Base-by-base conservation (phyloP, 2,888 invertebrate genomes). In the Eubasilissa splendida region DNA sequence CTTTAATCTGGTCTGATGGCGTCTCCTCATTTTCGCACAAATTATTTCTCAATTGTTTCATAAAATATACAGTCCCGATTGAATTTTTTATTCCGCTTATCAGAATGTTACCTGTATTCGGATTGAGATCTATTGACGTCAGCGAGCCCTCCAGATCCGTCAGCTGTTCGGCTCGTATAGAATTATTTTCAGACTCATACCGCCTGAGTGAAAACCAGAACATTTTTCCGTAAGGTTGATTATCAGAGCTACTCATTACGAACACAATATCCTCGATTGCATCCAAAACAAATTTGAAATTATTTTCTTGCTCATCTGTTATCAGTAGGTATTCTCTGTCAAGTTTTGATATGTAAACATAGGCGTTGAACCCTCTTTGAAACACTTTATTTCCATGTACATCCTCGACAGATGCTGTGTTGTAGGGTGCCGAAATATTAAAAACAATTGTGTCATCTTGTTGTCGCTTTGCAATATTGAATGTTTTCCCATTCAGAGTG, bases 371-470 rank as follows among this genome's bases (percentile, higher is more conserved):
- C 3, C 9, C 7, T 4, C 42, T 63, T 12, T 63, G 42, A 14
- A n/a, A 68, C 4, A 68, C 50, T 5, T 52, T 10, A 9, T 68
- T 14, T 68, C 50, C 50, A 9, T 68, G 33, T 12, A n/a, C 50
- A n/a, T 68, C 68, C 50, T 68, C 50, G 2, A 68, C 14, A 7
- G 68, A 14, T 8, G 14, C n/a, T 68, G 68, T 68, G n/a, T 52
- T 68, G n/a, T 52, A 14, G 1, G 68, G 50, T 2, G 68, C 68
- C 10, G 33, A 2, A n/a, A 63, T 33, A 33, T 63, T 31, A 7
- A 31, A 33, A 31, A 63, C 10, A 14, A 4, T 9, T 14, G 14
- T 14, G 1, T 68, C 68, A 9, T 68, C 68, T 52, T 8, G 14
- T 14, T 68, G 68, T 9, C 7, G 11, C 3, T 12, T 50, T 10